Conservation (phyloP, 92 coral and sea anemone species). For the Desmophyllum pertusum region DNA sequence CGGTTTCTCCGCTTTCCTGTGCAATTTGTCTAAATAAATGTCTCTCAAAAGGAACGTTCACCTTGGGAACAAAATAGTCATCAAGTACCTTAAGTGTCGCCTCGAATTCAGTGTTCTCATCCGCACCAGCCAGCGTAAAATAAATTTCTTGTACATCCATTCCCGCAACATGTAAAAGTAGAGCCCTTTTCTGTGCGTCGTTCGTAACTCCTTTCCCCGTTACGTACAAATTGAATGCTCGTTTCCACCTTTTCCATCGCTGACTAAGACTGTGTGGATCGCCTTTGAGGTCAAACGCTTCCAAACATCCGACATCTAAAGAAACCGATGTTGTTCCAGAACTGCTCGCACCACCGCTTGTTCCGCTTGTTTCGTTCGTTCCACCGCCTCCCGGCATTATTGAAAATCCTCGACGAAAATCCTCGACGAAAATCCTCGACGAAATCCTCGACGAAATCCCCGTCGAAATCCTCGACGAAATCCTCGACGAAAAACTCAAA, state of each 20-base stretch:
- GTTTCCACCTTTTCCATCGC: too few relatives aligned
- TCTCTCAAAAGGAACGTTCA: constrained; percentile 42
- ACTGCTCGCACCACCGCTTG: not conserved
- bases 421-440: not conserved
- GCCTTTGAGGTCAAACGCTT: too few relatives aligned
- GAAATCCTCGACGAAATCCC: too few relatives aligned
- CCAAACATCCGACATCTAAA: not conserved
- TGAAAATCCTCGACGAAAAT: not conserved
- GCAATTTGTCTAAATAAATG: constrained; percentile 44
- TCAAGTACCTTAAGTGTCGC: constrained; percentile 21
- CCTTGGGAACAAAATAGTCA: constrained; percentile 50
- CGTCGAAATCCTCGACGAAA: too few relatives aligned
- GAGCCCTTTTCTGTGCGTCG: too few relatives aligned
- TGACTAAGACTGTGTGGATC: too few relatives aligned
- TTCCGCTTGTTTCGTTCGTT: not conserved
- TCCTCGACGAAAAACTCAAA: too few relatives aligned
- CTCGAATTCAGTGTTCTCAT: not conserved
- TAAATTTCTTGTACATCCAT: constrained; percentile 18
- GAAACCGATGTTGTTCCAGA: not conserved
- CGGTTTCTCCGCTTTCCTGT: constrained; percentile 25
- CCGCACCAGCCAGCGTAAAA: not conserved
- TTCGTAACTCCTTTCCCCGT: not conserved
- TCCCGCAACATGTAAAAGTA: constrained; percentile 13
- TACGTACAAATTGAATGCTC: not conserved
- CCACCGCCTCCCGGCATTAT: not conserved